phyloP scores from a whole-genome alignment of 2,797 vertebrate species.

The Hippopotamyrus pictus region DNA sequence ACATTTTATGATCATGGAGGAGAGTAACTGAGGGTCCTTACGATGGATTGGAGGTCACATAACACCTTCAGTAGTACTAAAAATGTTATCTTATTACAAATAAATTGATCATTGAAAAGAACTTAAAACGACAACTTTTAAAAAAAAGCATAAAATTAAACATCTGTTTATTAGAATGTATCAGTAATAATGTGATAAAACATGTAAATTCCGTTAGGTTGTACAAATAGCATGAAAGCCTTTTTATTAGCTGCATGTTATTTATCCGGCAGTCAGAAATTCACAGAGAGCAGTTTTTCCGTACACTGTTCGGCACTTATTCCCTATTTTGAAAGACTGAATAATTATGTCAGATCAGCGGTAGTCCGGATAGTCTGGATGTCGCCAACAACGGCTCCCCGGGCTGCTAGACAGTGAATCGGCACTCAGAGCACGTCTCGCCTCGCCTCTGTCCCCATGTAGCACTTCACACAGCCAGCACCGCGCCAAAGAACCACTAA shows the following conservation, averaged over 20 bases:
- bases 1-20: not conserved
- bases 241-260: not conserved
- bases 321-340: not conserved
- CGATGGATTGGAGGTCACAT: not conserved
- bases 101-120: not conserved
- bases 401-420: conserved; percentile 54
- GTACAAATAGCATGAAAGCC: not conserved
- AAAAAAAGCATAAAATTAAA: not conserved
- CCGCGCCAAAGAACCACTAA: conserved; percentile 41
- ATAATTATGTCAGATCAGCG: not conserved
- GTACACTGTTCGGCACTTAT: not conserved
- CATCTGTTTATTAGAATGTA: not conserved
- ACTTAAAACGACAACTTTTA: not conserved
- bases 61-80: not conserved
- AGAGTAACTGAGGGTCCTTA: not conserved
- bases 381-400: conserved; percentile 32
- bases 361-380: conserved; percentile 14
- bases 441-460: conserved; percentile 46
- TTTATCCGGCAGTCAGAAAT: not conserved
- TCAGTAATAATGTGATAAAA: not conserved
- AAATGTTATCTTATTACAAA: not conserved
- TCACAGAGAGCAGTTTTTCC: not conserved
- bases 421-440: conserved; percentile 56
- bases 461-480: conserved; percentile 25
- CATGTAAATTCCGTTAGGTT: not conserved